Base-by-base conservation (phyloP, 2,888 invertebrate species). In the Agrochola lychnidis region DNA sequence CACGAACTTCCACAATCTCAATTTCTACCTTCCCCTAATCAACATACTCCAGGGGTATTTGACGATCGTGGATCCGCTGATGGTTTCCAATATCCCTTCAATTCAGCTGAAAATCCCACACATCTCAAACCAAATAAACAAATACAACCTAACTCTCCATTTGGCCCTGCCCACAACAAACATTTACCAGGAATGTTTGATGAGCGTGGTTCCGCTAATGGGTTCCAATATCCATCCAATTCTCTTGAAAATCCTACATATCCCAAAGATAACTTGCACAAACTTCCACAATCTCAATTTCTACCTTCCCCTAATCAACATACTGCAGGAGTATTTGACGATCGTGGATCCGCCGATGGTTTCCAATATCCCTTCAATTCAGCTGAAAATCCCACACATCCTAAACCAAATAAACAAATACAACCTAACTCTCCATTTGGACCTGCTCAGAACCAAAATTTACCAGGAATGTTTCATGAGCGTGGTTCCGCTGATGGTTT, bases 1-100 rank as follows among this genome's bases (percentile, higher is more conserved):
- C 51, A 51, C 7, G 19, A 51, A 51, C 19, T 19, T 19, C 2
- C 51, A 51, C 51, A 51, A 7, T 51, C 51, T 51, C 36, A 71
- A 71, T 71, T 71, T 71, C 12, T n/a, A n/a, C 68, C 48, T 25
- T 14, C 36, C 19, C 12, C 3, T 19, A 67, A 72, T 64, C 42
- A 42, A 64, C 5, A 64, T 25, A 25, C 5, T 25, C 14, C 57
- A 19, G 51, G 25, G 4, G 5, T 63, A 0, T 9, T 48, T 16
- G 16, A 72, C 5, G 6, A 68, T 9, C n/a, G 6, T 25, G 53
- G 22, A n/a, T 51, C 57, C 0, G 4, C 40, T 51, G 19, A 25
- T 30, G 30, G 42, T 19, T 64, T 68, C 4, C 57, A 45, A 4
- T 53, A 63, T 1, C 22, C 36, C 3, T 22, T 22, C 0, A 4